These are phyloP conservation scores for Montipora capricornis DNA, from an alignment of 64 coral and sea anemone genomes.

Conservation along the genomic window DNA sequence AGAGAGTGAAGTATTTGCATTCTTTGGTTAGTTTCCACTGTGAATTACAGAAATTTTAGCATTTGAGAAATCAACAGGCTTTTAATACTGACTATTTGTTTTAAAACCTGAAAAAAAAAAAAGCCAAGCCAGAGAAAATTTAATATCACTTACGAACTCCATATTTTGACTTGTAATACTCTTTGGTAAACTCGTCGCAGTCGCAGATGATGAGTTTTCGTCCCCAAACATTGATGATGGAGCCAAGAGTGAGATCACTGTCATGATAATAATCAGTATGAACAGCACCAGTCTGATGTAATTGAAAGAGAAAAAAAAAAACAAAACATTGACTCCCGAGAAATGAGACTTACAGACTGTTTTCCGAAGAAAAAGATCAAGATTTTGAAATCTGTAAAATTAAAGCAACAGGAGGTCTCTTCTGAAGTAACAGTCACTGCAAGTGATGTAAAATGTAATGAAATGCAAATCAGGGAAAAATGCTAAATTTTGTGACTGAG, in stretches of 20 bases:
- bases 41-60: too few relatives aligned
- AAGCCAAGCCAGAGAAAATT: neutral
- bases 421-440: too few relatives aligned
- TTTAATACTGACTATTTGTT: too few relatives aligned
- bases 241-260: constrained; percentile 89
- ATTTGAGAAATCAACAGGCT: too few relatives aligned
- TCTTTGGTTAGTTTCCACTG: too few relatives aligned
- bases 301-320: neutral
- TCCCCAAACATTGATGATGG: constrained; percentile 94
- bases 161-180: constrained; percentile 95
- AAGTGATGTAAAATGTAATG: too few relatives aligned
- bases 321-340: neutral
- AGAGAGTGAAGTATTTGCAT: too few relatives aligned
- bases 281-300: constrained; percentile 88
- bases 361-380: too few relatives aligned
- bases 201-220: constrained; percentile 90
- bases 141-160: constrained; percentile 77
- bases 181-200: constrained; percentile 98
- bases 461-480: too few relatives aligned
- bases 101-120: neutral
- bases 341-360: neutral
- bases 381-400: too few relatives aligned
- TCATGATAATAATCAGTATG: constrained; percentile 94
- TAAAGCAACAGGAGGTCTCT: too few relatives aligned
- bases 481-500: too few relatives aligned